Conservation (phyloP, 2,113 vertebrate species). For the Eolophus roseicapilla region DNA sequence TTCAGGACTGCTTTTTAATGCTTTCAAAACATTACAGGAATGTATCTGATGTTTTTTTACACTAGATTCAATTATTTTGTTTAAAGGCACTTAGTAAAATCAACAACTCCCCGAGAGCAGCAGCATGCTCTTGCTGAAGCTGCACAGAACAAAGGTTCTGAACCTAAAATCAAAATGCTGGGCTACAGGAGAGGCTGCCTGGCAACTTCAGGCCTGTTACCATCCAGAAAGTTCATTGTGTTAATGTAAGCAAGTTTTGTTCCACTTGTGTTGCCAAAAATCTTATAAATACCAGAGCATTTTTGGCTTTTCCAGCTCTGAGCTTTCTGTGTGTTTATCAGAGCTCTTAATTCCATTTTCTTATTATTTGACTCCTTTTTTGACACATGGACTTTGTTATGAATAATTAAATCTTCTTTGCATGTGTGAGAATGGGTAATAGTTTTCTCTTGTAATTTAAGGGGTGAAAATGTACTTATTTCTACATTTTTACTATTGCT, state of each 20-base stretch:
- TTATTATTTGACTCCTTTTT: not conserved
- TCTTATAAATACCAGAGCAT: not conserved
- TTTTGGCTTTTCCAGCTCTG: not conserved
- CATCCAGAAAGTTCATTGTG: not conserved
- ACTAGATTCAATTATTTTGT: not conserved
- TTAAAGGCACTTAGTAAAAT: not conserved
- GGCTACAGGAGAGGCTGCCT: not conserved
- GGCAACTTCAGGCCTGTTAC: not conserved
- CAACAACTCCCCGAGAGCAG: not conserved
- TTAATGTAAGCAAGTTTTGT: not conserved
- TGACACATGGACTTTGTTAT: not conserved
- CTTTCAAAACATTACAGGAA: constrained; percentile 24
- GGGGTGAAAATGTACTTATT: not conserved
- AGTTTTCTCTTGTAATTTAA: not conserved
- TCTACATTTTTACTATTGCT: not conserved
- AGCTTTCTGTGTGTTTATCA: not conserved
- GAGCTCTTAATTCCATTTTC: not conserved
- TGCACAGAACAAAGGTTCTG: not conserved
- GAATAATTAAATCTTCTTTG: not conserved
- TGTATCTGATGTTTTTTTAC: constrained; percentile 3
- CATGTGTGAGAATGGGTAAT: not conserved
- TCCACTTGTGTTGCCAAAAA: not conserved
- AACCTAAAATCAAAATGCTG: not conserved
- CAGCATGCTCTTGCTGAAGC: not conserved
- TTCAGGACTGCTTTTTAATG: not conserved